Base-by-base conservation (phyloP, 2,113 vertebrate species). In the Aldabrachelys gigantea region DNA sequence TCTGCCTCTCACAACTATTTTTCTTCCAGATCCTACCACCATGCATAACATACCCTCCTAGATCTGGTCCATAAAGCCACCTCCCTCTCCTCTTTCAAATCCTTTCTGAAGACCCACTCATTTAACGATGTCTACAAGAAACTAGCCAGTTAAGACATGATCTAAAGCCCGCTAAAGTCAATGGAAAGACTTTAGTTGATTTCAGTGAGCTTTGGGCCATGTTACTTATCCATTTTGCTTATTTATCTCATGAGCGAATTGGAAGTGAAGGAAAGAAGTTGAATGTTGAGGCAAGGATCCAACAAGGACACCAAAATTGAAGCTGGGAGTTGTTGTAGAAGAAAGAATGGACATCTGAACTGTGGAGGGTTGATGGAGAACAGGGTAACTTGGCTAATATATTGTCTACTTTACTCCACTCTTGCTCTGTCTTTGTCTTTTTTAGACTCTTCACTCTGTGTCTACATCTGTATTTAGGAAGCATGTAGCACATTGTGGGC, bases 141-240 rank as follows among this genome's bases (percentile, higher is more conserved):
- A 76, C 87, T 94, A 72, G 54, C n/a, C 89, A 69, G 91, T 91
- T 97, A 83, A 97, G 96, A 84, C 35, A 12, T 29, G 62, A 54
- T 57, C 82, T 80, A 25, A 31, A 94, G 79, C 69, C 0, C 0
- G 54, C 65, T 92, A 80, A 84, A 84, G 41, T 82, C 91, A 94
- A 78, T 49, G 90, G 86, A 89, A 97, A 89, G 88, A 82, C 59
- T 96, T 88, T 89, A 87, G 91, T 90, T 96, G 88, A 96, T 96
- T 95, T 92, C 72, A 82, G n/a, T 76, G 47, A 47, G 85, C 47
- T 91, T 93, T 90, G 92, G 86, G 89, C 52, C 82, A 84, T 93
- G 59, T 69, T 96, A 92, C 92, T 96, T 93, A 97, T 96, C 86
- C 49, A 59, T 95, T 96, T 94, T 97, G 54, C 87, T 84, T 96